A percentile compares a stretch with the other conserved stretches of the same genome.
phyloP scores from a whole-genome alignment of 2,888 invertebrate genomes.

The Andrena haemorrhoa region DNA sequence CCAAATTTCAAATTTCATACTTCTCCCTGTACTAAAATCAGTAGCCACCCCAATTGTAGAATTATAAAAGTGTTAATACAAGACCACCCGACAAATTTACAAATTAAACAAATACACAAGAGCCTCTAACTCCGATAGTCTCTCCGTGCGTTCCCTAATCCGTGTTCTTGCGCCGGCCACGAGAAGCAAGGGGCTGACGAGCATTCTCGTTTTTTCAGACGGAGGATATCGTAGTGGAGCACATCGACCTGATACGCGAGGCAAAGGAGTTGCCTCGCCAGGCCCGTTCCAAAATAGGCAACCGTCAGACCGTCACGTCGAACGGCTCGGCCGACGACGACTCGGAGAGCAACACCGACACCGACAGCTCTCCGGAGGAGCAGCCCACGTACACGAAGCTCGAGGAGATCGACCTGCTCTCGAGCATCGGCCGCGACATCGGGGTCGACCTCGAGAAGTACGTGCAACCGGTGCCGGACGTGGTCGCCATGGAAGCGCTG shows the following conservation, averaged over 20 bases:
- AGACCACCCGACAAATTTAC: too few species aligned
- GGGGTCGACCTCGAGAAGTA: slow-evolving; percentile 82
- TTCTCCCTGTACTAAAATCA: too few species aligned
- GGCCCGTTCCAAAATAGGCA: slow-evolving; percentile 75
- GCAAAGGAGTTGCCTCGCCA: slow-evolving; percentile 77
- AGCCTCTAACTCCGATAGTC: too few species aligned
- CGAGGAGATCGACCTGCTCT: slow-evolving; percentile 82
- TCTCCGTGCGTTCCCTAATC: background rate
- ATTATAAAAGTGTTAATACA: too few species aligned
- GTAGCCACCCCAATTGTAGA: too few species aligned
- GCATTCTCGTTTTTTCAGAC: slow-evolving; percentile 51
- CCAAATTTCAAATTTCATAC: too few species aligned
- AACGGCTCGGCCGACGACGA: slow-evolving; percentile 69
- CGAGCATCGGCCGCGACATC: slow-evolving; percentile 81
- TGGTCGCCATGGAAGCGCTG: slow-evolving; percentile 81
- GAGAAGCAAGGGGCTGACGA: background rate
- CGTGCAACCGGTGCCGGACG: slow-evolving; percentile 83
- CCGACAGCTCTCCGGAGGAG: slow-evolving; percentile 73
- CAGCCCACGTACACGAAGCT: slow-evolving; percentile 77
- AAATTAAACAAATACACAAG: too few species aligned
- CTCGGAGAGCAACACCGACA: slow-evolving; percentile 72
- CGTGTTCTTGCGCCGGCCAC: background rate
- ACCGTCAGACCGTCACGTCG: slow-evolving; percentile 62
- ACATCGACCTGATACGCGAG: slow-evolving; percentile 81
- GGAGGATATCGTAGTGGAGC: slow-evolving; percentile 77